Conservation (phyloP, 2,113 vertebrate genomes). For the Brienomyrus longianalis region DNA sequence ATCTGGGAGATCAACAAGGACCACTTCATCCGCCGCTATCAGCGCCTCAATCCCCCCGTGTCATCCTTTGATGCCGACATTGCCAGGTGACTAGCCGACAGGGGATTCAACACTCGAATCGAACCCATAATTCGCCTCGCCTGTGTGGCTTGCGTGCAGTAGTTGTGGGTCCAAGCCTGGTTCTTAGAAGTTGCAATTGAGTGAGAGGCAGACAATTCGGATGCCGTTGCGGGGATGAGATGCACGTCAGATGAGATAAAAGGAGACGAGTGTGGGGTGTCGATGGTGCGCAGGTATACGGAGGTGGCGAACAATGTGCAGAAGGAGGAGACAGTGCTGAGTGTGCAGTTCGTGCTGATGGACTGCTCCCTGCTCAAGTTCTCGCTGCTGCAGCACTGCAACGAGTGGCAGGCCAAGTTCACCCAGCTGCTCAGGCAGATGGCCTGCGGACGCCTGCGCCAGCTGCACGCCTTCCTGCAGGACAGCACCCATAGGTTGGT, state of each 20-base stretch:
- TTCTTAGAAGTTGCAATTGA: background rate
- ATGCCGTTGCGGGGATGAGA: background rate
- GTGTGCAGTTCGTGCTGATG: conserved; percentile 65
- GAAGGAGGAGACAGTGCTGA: conserved; percentile 69
- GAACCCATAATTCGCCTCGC: background rate
- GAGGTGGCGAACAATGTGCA: conserved; percentile 73
- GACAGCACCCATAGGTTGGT: conserved; percentile 51
- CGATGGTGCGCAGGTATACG: conserved; percentile 52
- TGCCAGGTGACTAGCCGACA: conserved; percentile 57
- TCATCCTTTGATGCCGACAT: conserved; percentile 78
- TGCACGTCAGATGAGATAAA: background rate
- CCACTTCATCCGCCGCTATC: conserved; percentile 69
- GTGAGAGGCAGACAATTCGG: background rate
- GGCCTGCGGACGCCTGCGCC: conserved; percentile 54
- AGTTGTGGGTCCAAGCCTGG: background rate
- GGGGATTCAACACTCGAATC: background rate
- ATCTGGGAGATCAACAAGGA: conserved; percentile 86
- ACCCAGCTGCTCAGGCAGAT: conserved; percentile 65
- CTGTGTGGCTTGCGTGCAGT: background rate
- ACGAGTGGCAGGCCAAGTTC: conserved; percentile 71
- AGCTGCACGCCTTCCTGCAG: conserved; percentile 56
- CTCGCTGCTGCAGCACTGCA: conserved; percentile 65
- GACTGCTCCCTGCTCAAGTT: conserved; percentile 66
- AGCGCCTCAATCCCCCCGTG: conserved; percentile 68
- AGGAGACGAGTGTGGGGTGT: background rate